These are phyloP conservation scores for Tolmerus cingulatus DNA, from an alignment of 2,888 invertebrate species.

Conservation along the genomic window DNA sequence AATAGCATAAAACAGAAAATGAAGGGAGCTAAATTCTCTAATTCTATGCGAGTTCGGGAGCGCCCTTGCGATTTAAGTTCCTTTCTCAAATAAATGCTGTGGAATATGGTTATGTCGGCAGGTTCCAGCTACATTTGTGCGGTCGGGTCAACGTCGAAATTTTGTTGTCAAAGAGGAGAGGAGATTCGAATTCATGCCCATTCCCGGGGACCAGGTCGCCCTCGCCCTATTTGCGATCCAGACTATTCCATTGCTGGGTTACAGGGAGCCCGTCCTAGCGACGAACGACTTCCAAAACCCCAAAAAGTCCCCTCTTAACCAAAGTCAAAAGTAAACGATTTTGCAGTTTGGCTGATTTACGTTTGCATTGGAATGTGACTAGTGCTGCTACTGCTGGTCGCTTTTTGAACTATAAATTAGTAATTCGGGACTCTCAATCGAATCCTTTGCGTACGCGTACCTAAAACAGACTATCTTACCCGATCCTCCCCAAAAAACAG, in stretches of 20 bases:
- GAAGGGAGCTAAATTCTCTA: constrained; percentile 33
- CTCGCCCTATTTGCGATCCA: background rate
- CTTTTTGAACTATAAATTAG: constrained; percentile 48
- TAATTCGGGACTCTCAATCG: constrained; percentile 24
- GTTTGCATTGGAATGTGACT: constrained; percentile 44
- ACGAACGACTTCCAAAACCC: constrained; percentile 13
- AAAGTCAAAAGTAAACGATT: constrained; percentile 35
- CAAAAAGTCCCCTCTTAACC: constrained; percentile 28
- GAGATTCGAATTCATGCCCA: background rate
- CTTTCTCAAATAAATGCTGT: constrained; percentile 35
- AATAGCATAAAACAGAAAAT: constrained; percentile 36
- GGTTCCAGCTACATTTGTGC: constrained; percentile 24
- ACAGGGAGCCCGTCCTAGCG: background rate
- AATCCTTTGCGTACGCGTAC: background rate
- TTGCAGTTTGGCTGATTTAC: constrained; percentile 35
- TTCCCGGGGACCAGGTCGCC: background rate
- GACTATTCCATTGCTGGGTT: background rate
- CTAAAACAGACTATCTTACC: background rate
- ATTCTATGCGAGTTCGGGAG: constrained; percentile 3
- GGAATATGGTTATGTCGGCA: constrained; percentile 30
- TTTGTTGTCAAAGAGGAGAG: constrained; percentile 25
- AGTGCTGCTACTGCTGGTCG: background rate
- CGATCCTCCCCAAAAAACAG: background rate
- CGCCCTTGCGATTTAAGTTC: constrained; percentile 23
- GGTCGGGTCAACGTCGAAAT: constrained; percentile 35